Conservation (phyloP, 2,113 vertebrate species). For the Procavia capensis region DNA sequence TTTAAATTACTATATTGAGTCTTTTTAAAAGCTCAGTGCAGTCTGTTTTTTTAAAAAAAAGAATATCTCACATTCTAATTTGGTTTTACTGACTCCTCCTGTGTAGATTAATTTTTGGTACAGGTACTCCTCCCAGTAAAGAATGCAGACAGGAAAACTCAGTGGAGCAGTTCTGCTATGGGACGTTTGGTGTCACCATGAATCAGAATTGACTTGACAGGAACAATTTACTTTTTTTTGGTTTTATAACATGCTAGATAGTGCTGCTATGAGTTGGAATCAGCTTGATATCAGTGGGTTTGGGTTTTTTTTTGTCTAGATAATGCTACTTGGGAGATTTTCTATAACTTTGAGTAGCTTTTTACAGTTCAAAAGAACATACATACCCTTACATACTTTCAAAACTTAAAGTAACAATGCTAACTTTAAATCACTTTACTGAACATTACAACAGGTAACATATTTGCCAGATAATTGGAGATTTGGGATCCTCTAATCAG, state of each 20-base stretch:
- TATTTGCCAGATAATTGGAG: neutral
- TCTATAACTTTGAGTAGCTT: neutral
- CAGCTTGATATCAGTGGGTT: too few relatives aligned
- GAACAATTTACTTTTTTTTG: too few relatives aligned
- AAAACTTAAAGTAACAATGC: neutral
- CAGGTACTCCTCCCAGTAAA: neutral
- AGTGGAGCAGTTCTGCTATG: too few relatives aligned
- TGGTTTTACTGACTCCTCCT: neutral
- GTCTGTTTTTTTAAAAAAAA: neutral
- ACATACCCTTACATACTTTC: neutral
- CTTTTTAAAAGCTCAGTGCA: neutral
- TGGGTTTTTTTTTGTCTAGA: neutral
- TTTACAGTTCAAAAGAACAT: neutral
- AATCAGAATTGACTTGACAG: too few relatives aligned
- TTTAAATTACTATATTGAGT: neutral
- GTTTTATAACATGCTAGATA: too few relatives aligned
- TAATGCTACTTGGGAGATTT: neutral
- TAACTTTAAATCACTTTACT: constrained; percentile 2
- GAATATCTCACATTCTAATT: neutral
- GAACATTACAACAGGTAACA: neutral
- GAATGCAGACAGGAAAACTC: too few relatives aligned
- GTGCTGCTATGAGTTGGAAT: too few relatives aligned
- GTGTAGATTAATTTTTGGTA: neutral
- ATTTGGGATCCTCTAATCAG: neutral
- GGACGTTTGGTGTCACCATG: too few relatives aligned